Conservation (phyloP, 2,113 vertebrate genomes). For the Chinchilla lanigera region DNA sequence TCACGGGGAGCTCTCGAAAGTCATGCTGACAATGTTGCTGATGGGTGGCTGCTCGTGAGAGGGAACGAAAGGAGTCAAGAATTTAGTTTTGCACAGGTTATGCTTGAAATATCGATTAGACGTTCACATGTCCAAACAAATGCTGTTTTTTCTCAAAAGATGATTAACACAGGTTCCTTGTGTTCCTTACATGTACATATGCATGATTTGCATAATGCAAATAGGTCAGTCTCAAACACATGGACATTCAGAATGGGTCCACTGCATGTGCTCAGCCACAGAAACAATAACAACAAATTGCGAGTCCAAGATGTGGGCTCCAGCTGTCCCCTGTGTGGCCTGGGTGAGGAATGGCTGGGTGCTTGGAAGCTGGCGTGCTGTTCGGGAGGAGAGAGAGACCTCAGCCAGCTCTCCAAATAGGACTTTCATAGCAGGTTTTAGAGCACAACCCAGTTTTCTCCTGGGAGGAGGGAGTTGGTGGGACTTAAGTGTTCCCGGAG, state of each 20-base stretch:
- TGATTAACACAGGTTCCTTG: background rate
- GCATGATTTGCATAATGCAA: background rate
- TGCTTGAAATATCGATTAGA: background rate
- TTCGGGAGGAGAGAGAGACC: background rate
- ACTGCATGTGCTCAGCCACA: background rate
- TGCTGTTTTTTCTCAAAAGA: background rate
- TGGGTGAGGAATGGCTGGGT: no score
- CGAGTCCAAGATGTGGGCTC: background rate
- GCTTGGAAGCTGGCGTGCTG: fast-evolving
- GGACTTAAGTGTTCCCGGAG: background rate
- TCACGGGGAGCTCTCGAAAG: background rate
- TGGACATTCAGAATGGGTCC: background rate
- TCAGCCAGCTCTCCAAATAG: background rate
- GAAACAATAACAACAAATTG: background rate
- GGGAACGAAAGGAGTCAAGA: no score
- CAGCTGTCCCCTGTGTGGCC: background rate
- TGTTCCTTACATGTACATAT: background rate
- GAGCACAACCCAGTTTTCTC: background rate
- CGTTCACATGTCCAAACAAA: background rate
- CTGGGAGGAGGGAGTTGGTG: background rate
- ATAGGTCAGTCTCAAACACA: background rate
- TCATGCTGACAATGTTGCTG: background rate
- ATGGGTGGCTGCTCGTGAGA: background rate
- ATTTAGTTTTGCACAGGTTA: background rate
- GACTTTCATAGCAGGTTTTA: background rate